A percentile compares a stretch with the other conserved stretches of the same genome.
Conservation (phyloP, 2,888 invertebrate genomes). For the Amphipyra berbera region DNA sequence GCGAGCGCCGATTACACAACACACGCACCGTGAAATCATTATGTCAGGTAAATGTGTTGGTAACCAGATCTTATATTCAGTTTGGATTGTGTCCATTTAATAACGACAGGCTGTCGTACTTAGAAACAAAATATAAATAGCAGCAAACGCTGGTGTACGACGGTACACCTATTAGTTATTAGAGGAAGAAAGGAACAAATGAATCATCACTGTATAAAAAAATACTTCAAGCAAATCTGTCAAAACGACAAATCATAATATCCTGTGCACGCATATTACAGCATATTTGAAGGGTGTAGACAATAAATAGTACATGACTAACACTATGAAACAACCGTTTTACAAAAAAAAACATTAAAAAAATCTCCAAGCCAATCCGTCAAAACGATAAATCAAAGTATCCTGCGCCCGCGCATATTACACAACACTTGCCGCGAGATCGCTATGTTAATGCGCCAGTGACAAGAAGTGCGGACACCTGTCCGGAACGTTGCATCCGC, state of each 20-base stretch:
- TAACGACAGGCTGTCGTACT: too few relatives aligned
- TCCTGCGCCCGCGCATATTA: constrained; percentile 57
- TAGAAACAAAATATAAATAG: too few relatives aligned
- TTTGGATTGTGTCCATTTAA: too few relatives aligned
- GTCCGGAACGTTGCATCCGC: constrained; percentile 86
- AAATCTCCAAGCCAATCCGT: constrained; percentile 24
- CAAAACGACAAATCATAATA: constrained; percentile 64
- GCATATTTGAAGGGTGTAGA: constrained; percentile 32
- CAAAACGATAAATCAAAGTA: constrained; percentile 64
- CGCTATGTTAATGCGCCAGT: constrained; percentile 66
- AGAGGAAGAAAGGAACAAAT: too few relatives aligned
- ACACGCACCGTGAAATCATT: constrained; percentile 25
- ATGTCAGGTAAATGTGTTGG: constrained; percentile 11
- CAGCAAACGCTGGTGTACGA: too few relatives aligned
- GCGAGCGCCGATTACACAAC: constrained; percentile 35
- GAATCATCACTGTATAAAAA: not conserved
- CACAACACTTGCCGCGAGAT: constrained; percentile 58
- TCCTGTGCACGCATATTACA: constrained; percentile 56
- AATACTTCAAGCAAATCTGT: constrained; percentile 18
- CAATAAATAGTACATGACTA: too few relatives aligned
- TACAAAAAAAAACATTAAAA: constrained; percentile 10
- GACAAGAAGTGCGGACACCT: constrained; percentile 73
- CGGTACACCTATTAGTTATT: too few relatives aligned
- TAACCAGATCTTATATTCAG: constrained; percentile 1
- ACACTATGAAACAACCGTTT: not conserved